phyloP scores from a whole-genome alignment of 2,797 vertebrate species.

The Enteromius radiatus region DNA sequence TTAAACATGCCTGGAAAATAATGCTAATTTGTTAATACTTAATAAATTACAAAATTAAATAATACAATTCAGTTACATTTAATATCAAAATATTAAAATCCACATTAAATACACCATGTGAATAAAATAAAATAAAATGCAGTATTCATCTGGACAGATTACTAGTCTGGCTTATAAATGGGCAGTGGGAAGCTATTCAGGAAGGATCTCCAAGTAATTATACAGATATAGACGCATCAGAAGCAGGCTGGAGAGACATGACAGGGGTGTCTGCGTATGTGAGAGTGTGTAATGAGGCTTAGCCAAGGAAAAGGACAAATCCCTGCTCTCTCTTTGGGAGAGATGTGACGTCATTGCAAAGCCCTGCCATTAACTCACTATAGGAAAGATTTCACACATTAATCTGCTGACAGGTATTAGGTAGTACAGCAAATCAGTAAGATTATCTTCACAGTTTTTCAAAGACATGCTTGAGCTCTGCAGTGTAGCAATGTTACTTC shows the following conservation, averaged over 20 bases:
- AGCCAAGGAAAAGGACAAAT: slow-evolving; percentile 45
- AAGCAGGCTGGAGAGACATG: slow-evolving; percentile 18
- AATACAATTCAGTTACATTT: background rate
- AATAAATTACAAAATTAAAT: background rate
- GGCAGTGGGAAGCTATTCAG: background rate
- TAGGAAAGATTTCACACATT: slow-evolving; percentile 26
- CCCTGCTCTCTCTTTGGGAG: slow-evolving; percentile 17
- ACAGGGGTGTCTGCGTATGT: slow-evolving; percentile 25
- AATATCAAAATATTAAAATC: background rate
- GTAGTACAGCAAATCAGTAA: slow-evolving; percentile 12
- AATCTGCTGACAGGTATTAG: slow-evolving; percentile 37
- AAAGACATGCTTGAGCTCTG: slow-evolving; percentile 21
- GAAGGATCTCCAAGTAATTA: slow-evolving; percentile 34
- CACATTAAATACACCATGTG: no score
- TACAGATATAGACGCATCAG: slow-evolving; percentile 36
- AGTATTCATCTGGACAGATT: background rate
- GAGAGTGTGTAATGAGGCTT: slow-evolving; percentile 51
- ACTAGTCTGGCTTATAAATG: background rate
- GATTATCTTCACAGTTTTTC: slow-evolving; percentile 41
- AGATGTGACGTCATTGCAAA: slow-evolving; percentile 46
- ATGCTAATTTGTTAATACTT: background rate
- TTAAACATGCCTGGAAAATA: background rate
- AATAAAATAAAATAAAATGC: background rate
- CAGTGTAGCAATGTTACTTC: background rate
- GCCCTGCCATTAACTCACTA: slow-evolving; percentile 13